These are phyloP conservation scores for Eueides isabella DNA, from an alignment of 1,140 invertebrate species.

Conservation along the genomic window DNA sequence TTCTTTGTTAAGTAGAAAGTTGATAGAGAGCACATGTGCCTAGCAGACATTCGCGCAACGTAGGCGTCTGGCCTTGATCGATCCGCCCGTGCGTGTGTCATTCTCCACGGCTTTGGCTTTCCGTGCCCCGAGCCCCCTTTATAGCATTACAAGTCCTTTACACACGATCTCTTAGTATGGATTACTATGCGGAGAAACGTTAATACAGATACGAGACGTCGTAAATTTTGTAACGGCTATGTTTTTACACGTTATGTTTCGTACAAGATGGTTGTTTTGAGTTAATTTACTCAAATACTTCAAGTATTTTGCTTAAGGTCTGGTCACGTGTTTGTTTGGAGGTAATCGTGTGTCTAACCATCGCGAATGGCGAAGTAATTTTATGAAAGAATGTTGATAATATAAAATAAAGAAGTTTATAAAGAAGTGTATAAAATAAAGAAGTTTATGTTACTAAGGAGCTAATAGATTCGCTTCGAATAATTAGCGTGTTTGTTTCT, in stretches of 20 bases:
- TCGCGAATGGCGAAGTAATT: too few relatives aligned
- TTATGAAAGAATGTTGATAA: too few relatives aligned
- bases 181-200: slow-evolving; percentile 32
- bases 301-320: too few relatives aligned
- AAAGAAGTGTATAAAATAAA: too few relatives aligned
- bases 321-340: too few relatives aligned
- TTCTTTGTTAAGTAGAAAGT: slow-evolving; percentile 34
- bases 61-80: slow-evolving; percentile 68
- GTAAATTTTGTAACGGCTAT: slow-evolving; percentile 7
- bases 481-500: too few relatives aligned
- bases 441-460: too few relatives aligned
- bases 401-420: too few relatives aligned
- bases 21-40: slow-evolving; percentile 29
- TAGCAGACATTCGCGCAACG: slow-evolving; percentile 45
- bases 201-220: slow-evolving; percentile 22
- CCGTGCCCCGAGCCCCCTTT: slow-evolving; percentile 41
- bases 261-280: slow-evolving; percentile 6
- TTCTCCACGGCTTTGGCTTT: slow-evolving; percentile 35
- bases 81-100: slow-evolving; percentile 63
- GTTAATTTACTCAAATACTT: not conserved
- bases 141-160: slow-evolving; percentile 42
- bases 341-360: too few relatives aligned
- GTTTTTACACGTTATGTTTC: slow-evolving; percentile 4
- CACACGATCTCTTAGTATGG: slow-evolving; percentile 27
- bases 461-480: too few relatives aligned